Evolutionary conservation across 2,113 vertebrate genomes (phyloP), one percentile per base, ranked within the genome.

Genomic region (Tylochromis polylepis): DNA sequence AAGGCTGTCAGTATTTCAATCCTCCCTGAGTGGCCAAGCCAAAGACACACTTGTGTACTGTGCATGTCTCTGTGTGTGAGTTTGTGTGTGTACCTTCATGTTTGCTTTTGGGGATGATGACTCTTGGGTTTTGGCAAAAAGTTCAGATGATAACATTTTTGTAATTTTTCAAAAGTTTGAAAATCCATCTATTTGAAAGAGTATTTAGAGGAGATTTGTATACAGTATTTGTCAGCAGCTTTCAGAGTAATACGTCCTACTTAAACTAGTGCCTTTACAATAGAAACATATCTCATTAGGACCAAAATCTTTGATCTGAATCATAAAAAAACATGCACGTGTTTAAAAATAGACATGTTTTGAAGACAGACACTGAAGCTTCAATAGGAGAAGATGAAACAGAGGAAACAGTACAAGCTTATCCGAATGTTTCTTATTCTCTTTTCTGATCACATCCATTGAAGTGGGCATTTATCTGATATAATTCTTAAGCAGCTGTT

Each of bases 1-100:
- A 67, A 84, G 80, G 85, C 93, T 93, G 92, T 91, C 90, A 93
- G 87, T 65, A 87, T 89, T 89, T 89, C 83, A 86, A 56, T 90
- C 89, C 81, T 80, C 57, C 57, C 87, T 29, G 87, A 84, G 60
- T 87, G 85, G 57, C 87, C 31, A 6, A 87, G 80, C 87, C 65
- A 83, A 43, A 92, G 67, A 79, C 80, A 59, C 53, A 86, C 85
- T 57, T 12, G 20, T 67, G 70, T 70, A 65, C 72, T 85, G 51
- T 43, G 29, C 49, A 22, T 43, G 55, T n/a, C 5, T 55, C 34
- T 62, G 65, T 58, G 75, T 59, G 11, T 53, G 72, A 53, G 27
- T 53, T 77, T 72, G 60, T 75, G 82, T 82, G 22, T 82, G 3
- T 58, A 46, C 27, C 4, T 83, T 58, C 8, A 16, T 67, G 43